These are phyloP conservation scores for Cyclargus thomasi DNA, from an alignment of 1,140 invertebrate genomes.

Conservation along the genomic window DNA sequence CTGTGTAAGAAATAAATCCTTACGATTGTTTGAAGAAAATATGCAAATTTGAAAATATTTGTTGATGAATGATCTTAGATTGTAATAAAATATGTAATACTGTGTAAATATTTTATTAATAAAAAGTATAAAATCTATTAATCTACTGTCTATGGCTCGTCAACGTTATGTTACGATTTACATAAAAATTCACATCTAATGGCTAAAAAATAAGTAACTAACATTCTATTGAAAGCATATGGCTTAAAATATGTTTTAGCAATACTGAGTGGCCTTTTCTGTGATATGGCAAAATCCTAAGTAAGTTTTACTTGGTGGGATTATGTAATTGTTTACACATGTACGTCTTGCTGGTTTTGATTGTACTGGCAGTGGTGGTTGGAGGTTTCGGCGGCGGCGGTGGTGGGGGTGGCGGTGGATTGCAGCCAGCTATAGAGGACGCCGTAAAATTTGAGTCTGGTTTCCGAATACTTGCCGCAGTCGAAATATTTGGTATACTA, in stretches of 20 bases:
- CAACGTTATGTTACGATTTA: too few species aligned
- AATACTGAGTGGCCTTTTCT: neutral
- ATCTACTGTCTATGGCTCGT: too few species aligned
- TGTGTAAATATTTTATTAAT: too few species aligned
- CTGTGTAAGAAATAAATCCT: too few species aligned
- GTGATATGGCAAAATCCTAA: neutral
- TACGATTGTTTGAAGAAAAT: too few species aligned
- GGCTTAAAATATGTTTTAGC: neutral
- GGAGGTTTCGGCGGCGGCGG: conserved; percentile 43
- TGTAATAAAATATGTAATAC: too few species aligned
- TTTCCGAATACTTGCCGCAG: neutral
- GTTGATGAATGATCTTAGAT: too few species aligned
- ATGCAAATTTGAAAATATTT: too few species aligned
- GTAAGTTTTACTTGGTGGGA: neutral
- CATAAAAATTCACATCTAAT: too few species aligned
- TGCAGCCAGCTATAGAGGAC: conserved; percentile 11
- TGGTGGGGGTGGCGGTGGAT: conserved; percentile 50
- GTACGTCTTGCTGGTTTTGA: conserved; percentile 56
- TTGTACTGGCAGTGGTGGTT: conserved; percentile 31
- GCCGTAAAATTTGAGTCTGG: conserved; percentile 21
- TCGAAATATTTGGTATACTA: conserved; percentile 20
- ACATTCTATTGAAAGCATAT: too few species aligned
- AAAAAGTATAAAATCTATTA: too few species aligned
- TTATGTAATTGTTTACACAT: conserved; percentile 53
- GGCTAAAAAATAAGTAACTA: too few species aligned